These are phyloP conservation scores for Mola mola DNA, from an alignment of 2,113 vertebrate species.

Conservation along the genomic window DNA sequence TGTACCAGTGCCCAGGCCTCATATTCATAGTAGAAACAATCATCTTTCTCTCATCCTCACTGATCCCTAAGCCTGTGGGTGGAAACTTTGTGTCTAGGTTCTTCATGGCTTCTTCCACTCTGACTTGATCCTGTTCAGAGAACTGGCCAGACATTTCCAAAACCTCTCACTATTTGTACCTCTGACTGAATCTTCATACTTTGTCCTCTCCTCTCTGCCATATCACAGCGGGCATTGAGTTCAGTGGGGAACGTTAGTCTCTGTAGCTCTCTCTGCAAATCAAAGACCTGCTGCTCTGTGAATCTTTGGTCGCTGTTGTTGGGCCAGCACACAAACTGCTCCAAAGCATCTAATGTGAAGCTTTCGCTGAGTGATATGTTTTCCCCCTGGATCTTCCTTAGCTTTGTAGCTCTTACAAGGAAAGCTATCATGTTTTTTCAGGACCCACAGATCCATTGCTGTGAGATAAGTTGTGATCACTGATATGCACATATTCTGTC, in stretches of 20 bases:
- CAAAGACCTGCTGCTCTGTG: conserved; percentile 86
- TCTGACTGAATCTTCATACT: conserved; percentile 13
- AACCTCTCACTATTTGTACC: conserved; percentile 53
- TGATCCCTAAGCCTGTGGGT: conserved; percentile 81
- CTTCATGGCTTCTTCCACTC: conserved; percentile 75
- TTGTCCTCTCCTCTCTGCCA: neutral
- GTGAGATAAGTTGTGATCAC: conserved; percentile 52
- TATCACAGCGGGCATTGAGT: conserved; percentile 77
- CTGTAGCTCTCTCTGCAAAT: conserved; percentile 86
- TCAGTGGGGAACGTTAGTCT: conserved; percentile 82
- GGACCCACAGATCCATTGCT: conserved; percentile 72
- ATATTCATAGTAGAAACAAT: conserved; percentile 83
- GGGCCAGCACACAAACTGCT: conserved; percentile 82
- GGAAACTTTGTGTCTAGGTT: conserved; percentile 74
- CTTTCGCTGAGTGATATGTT: conserved; percentile 21
- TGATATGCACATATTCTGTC: conserved; percentile 45
- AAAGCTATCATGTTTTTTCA: conserved; percentile 87
- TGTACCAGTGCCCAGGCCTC: conserved; percentile 88
- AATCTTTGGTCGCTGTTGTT: conserved; percentile 73
- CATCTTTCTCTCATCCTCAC: conserved; percentile 85
- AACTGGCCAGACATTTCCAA: conserved; percentile 83
- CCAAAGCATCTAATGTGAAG: conserved; percentile 42
- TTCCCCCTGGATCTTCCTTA: conserved; percentile 58
- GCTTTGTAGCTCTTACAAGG: conserved; percentile 75
- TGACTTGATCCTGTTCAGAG: conserved; percentile 75